Base-by-base conservation (phyloP, 2,797 vertebrate species). In the Neosilurus mollespiculum region DNA sequence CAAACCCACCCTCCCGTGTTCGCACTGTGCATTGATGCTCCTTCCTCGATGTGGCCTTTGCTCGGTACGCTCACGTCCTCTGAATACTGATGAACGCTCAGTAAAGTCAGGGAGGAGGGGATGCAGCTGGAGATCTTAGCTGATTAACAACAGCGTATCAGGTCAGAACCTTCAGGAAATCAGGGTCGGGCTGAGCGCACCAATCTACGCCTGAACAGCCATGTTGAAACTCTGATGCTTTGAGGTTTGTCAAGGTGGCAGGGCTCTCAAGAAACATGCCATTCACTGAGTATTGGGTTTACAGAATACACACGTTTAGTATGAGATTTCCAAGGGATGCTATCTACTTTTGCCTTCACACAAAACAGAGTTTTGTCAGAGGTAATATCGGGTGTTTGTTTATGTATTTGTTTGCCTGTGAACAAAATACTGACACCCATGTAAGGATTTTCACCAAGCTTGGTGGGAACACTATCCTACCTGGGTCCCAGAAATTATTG, bases 161-260 rank as follows among this genome's bases (percentile, higher is more conserved):
- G 10, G 56, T 83, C 64, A 65, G 81, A 86, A 73, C 81, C 81
- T 71, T 51, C 20, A 72, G 73, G 20, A 75, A 59, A 82, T n/a
- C 9, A 53, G 59, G 51, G 12, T 64, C n/a, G 82, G 71, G 81
- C 37, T 51, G 62, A 61, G 70, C 49, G 82, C 43, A 43, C 56
- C 34, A 78, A 43, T 67, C 64, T 86, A 77, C 71, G 84, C 82
- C 70, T 67, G n/a, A 6, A 53, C 11, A 43, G 69, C 80, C 76
- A 82, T 80, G 80, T 80, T 86, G 80, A 84, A 86, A 82, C 73
- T 70, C 6, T 43, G 75, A 70, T 61, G 34, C 67, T 78, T 62
- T 61, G 78, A 73, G 51, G 69, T 73, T 75, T 81, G 79, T 78
- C 72, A 80, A 37, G 81, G 15, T 77, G n/a, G 37, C 73, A 78